A percentile compares a stretch with the other conserved stretches of the same genome.
phyloP scores from a whole-genome alignment of 2,888 invertebrate genomes.

The Theretra japonica region DNA sequence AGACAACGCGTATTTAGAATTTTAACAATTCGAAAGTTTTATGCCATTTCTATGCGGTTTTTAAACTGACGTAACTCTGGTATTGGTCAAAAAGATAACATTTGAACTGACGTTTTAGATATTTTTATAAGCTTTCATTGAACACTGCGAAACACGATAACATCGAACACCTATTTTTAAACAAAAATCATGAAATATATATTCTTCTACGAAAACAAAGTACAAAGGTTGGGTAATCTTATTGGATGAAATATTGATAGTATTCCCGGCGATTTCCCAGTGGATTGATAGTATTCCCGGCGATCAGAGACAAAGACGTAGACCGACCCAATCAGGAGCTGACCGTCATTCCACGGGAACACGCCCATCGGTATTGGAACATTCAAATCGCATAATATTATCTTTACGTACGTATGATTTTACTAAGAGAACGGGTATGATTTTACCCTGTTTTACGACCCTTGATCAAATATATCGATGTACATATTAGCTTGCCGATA shows the following conservation, averaged over 20 bases:
- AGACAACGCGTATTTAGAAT: too few species aligned
- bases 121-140: too few species aligned
- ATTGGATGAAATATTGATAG: not conserved
- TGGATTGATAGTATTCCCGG: not conserved
- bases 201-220: not conserved
- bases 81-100: too few species aligned
- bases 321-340: not conserved
- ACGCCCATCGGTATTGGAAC: not conserved
- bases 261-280: not conserved
- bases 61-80: too few species aligned
- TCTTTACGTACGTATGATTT: not conserved
- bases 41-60: too few species aligned
- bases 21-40: too few species aligned
- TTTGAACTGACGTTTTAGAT: too few species aligned
- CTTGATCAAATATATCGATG: not conserved
- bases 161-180: too few species aligned
- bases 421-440: not conserved
- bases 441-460: not conserved
- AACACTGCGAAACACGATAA: too few species aligned
- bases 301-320: not conserved
- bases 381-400: slow-evolving; percentile 13
- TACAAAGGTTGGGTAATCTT: not conserved
- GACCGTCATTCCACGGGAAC: not conserved
- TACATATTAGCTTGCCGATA: not conserved
- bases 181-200: too few species aligned